These are phyloP conservation scores for Triplophysa rosa DNA, from an alignment of 2,113 vertebrate species.

Conservation along the genomic window DNA sequence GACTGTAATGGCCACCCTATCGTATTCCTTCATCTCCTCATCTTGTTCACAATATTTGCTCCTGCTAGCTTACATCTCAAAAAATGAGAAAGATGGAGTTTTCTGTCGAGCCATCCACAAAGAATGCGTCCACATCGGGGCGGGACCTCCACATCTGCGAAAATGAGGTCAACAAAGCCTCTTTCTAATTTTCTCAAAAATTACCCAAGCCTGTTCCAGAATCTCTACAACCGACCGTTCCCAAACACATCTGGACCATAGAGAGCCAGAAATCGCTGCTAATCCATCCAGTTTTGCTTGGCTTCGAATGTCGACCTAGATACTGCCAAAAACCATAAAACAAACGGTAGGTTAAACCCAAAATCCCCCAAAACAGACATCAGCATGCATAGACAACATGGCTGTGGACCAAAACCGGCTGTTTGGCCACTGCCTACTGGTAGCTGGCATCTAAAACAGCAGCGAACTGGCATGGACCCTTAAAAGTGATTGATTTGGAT, in stretches of 20 bases:
- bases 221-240: background rate
- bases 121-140: background rate
- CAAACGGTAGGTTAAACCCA: constrained; percentile 21
- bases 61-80: background rate
- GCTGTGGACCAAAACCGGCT: background rate
- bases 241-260: constrained; percentile 24
- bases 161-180: constrained; percentile 24
- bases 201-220: constrained; percentile 5
- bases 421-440: background rate
- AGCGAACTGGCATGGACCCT: too few relatives aligned
- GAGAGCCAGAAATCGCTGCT: constrained; percentile 5
- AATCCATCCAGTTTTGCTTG: constrained; percentile 30
- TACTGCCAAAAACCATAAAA: constrained; percentile 27
- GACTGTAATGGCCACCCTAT: too few relatives aligned
- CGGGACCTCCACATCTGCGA: constrained; percentile 14
- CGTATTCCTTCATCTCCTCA: too few relatives aligned
- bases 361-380: constrained; percentile 6
- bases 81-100: background rate
- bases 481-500: too few relatives aligned
- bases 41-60: background rate
- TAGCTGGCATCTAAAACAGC: background rate
- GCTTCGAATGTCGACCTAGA: background rate
- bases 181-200: constrained; percentile 10
- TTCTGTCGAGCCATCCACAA: background rate
- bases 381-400: background rate